A percentile compares a stretch with the other conserved stretches of the same genome.
Conservation (phyloP, 2,797 vertebrate species). For the Orestias chungarensis region DNA sequence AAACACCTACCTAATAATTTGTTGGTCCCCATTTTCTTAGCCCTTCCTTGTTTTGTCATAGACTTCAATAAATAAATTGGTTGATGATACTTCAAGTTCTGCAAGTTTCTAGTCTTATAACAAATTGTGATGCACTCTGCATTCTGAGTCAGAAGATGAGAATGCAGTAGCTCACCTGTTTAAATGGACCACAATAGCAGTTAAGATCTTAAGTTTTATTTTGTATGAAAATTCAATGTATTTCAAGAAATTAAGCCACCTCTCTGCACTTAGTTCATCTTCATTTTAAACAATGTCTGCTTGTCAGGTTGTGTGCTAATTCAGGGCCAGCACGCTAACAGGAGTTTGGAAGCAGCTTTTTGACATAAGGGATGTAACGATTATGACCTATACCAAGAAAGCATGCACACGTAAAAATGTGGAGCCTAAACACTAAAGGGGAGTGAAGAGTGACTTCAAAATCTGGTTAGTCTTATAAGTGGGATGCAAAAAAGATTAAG, state of each 20-base stretch:
- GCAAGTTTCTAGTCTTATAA: neutral
- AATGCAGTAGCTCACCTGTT: neutral
- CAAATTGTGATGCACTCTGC: neutral
- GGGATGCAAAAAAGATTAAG: neutral
- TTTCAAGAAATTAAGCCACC: too few species aligned
- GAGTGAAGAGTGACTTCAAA: too few species aligned
- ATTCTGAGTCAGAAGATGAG: neutral
- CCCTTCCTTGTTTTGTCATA: neutral
- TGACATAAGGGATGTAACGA: neutral
- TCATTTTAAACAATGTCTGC: neutral
- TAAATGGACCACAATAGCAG: neutral
- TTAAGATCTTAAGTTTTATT: too few species aligned
- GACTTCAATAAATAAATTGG: too few species aligned
- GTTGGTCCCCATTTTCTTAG: neutral
- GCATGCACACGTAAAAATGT: too few species aligned
- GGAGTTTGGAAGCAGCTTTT: neutral
- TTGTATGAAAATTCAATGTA: too few species aligned
- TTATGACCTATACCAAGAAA: too few species aligned
- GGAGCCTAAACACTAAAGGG: too few species aligned
- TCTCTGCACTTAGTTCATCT: neutral
- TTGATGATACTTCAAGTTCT: too few species aligned
- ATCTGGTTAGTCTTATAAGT: neutral
- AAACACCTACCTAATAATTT: neutral
- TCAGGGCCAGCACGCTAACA: neutral
- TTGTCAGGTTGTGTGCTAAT: neutral